Percentiles rank a stretch among this genome's conserved stretches.
phyloP scores from a whole-genome alignment of 2,888 invertebrate species.

The Cantharis flavilabris region DNA sequence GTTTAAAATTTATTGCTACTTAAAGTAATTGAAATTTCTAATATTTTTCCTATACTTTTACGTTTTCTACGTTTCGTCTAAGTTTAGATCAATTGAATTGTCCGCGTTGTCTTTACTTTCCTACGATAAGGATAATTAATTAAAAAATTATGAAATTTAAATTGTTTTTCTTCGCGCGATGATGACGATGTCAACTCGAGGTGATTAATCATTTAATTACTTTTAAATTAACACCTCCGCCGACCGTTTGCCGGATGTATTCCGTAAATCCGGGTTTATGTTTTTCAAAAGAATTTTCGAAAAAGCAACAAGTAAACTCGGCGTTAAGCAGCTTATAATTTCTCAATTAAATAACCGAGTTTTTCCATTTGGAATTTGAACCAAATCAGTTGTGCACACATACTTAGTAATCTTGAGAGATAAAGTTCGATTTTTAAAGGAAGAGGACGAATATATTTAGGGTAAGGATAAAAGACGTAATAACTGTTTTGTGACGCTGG shows the following conservation, averaged over 20 bases:
- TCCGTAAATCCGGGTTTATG: no score
- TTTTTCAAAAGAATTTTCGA: neutral
- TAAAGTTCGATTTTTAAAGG: conserved; percentile 24
- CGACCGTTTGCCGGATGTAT: neutral
- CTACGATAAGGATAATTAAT: neutral
- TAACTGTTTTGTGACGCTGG: conserved; percentile 32
- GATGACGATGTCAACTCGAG: neutral
- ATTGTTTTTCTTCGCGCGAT: neutral
- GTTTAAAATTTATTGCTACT: conserved; percentile 28
- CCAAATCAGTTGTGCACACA: conserved; percentile 6
- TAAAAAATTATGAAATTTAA: neutral
- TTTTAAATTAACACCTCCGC: neutral
- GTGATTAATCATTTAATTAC: neutral
- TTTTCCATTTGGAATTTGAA: conserved; percentile 7
- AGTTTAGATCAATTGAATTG: neutral
- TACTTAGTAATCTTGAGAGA: conserved; percentile 5
- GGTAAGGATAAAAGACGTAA: conserved; percentile 28
- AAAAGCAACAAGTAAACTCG: neutral
- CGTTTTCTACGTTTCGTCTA: neutral
- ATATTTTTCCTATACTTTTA: neutral
- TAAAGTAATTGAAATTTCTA: conserved; percentile 22
- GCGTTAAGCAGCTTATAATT: neutral
- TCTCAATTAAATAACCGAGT: neutral
- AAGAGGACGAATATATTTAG: conserved; percentile 6
- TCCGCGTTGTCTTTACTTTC: neutral